phyloP scores from a whole-genome alignment of 2,888 invertebrate genomes.

The Timandra comae region DNA sequence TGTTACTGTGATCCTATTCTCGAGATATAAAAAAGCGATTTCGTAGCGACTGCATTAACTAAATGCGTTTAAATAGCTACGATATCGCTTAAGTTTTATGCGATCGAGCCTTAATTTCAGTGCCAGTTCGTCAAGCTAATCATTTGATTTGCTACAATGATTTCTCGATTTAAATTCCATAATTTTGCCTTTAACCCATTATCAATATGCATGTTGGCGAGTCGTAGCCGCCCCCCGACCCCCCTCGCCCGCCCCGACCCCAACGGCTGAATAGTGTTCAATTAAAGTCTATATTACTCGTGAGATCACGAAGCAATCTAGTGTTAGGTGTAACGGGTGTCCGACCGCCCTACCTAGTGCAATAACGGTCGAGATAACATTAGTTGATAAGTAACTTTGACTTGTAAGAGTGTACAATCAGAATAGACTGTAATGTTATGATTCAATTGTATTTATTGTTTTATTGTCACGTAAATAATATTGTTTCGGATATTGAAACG shows the following conservation, averaged over 20 bases:
- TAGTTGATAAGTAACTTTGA: constrained; percentile 48
- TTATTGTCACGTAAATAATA: constrained; percentile 34
- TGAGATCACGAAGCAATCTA: constrained; percentile 56
- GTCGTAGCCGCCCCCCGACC: too few species aligned
- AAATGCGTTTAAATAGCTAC: too few species aligned
- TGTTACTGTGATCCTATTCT: too few species aligned
- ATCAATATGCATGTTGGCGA: too few species aligned
- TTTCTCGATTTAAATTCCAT: too few species aligned
- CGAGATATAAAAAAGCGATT: too few species aligned
- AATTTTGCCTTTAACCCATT: too few species aligned
- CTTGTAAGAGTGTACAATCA: constrained; percentile 70
- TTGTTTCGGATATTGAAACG: constrained; percentile 62
- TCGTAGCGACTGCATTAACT: too few species aligned
- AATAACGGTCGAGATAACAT: constrained; percentile 40
- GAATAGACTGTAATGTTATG: constrained; percentile 67
- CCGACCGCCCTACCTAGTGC: constrained; percentile 49
- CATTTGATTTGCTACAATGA: too few species aligned
- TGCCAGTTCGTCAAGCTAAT: too few species aligned
- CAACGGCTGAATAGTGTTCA: constrained; percentile 39
- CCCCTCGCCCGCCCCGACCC: constrained; percentile 5
- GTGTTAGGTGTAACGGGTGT: constrained; percentile 31
- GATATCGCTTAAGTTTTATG: too few species aligned
- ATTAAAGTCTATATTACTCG: constrained; percentile 28
- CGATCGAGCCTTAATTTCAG: too few species aligned
- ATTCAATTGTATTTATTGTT: constrained; percentile 43